Evolutionary conservation across 1,140 invertebrate species (phyloP).

Genomic region (Drosophila bifasciata): DNA sequence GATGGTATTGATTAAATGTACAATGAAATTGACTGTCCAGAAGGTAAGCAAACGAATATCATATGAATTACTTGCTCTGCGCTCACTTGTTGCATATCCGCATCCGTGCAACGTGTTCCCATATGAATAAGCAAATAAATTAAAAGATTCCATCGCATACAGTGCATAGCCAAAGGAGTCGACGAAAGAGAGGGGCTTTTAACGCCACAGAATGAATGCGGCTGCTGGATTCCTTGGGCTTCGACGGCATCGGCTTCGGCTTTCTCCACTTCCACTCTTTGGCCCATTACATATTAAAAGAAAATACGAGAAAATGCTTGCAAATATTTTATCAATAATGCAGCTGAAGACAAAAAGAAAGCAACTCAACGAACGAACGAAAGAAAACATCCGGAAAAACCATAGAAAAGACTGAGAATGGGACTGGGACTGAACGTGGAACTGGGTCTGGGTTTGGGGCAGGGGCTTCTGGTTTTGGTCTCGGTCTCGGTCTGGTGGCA

Average conservation of each 20-base stretch:
- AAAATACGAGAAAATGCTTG: slow-evolving; percentile 62
- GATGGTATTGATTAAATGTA: slow-evolving; percentile 70
- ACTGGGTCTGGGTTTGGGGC: too few species aligned
- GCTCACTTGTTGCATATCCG: slow-evolving; percentile 40
- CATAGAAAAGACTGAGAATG: slow-evolving; percentile 1
- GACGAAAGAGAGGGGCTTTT: slow-evolving; percentile 36
- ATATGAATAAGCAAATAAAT: slow-evolving; percentile 14
- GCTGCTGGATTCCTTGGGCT: slow-evolving; percentile 33
- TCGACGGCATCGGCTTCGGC: too few species aligned
- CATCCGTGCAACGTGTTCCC: background rate
- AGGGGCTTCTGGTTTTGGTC: background rate
- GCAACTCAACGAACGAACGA: slow-evolving; percentile 13
- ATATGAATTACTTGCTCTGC: background rate
- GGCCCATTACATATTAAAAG: slow-evolving; percentile 53
- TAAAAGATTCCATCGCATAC: slow-evolving; percentile 4
- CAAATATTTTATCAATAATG: slow-evolving; percentile 73
- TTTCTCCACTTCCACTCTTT: background rate
- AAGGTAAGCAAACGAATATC: slow-evolving; percentile 63
- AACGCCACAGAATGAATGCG: slow-evolving; percentile 57
- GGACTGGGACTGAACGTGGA: too few species aligned
- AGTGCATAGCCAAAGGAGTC: slow-evolving; percentile 8
- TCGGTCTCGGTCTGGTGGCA: slow-evolving; percentile 4
- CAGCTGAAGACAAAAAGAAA: slow-evolving; percentile 44
- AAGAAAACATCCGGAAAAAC: slow-evolving; percentile 18
- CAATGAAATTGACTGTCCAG: slow-evolving; percentile 83